phyloP scores from a whole-genome alignment of 2,797 vertebrate species.

The Cryptoblepharus egeriae region DNA sequence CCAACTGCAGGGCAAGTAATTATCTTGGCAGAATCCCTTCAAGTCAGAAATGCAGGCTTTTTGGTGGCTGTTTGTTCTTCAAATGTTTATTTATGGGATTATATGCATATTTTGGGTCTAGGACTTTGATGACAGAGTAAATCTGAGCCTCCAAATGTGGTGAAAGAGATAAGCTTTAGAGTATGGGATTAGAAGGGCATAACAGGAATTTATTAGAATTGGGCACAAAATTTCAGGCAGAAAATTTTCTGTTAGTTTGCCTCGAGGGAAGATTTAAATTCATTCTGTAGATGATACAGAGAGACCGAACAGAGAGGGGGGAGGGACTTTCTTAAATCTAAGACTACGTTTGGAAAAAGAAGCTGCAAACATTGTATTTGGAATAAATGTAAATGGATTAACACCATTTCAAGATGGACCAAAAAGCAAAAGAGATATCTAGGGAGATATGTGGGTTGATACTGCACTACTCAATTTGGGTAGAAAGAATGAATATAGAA shows the following conservation, averaged over 20 bases:
- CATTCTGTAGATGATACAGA: conserved; percentile 30
- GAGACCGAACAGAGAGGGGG: conserved; percentile 22
- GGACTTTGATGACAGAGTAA: conserved; percentile 65
- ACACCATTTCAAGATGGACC: background rate
- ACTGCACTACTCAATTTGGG: background rate
- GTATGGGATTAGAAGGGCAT: conserved; percentile 56
- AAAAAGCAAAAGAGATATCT: background rate
- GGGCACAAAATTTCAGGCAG: conserved; percentile 45
- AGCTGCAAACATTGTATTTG: background rate
- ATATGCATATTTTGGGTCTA: conserved; percentile 45
- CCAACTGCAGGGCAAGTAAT: conserved; percentile 38
- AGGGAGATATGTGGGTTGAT: background rate
- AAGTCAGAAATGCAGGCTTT: conserved; percentile 48
- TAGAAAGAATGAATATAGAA: background rate
- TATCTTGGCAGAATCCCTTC: conserved; percentile 45
- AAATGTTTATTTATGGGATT: conserved; percentile 63
- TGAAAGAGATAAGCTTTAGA: conserved; percentile 61
- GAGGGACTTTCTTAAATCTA: conserved; percentile 23
- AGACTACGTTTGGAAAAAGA: conserved; percentile 44
- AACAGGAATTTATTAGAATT: conserved; percentile 47
- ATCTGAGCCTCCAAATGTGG: conserved; percentile 52
- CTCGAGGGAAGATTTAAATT: conserved; percentile 37
- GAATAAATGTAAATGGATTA: too few relatives aligned
- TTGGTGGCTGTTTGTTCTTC: conserved; percentile 51
- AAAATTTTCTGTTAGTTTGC: conserved; percentile 41